Percentiles rank a stretch among this genome's conserved stretches.
Evolutionary conservation across 2,797 vertebrate genomes (phyloP).

Genomic region (Chelon auratus): DNA sequence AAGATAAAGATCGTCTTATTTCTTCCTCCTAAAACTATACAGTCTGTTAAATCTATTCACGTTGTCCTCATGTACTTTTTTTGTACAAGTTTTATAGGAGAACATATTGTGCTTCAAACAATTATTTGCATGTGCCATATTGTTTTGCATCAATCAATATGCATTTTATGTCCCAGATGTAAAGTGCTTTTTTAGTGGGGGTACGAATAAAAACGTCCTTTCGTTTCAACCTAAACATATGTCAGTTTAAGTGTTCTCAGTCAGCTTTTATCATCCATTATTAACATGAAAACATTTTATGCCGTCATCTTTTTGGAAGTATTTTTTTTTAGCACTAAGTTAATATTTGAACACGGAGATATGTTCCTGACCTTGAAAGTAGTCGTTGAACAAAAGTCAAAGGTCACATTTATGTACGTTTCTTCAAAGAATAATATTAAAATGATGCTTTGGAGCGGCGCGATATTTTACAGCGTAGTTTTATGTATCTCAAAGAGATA

Average conservation of each 20-base stretch:
- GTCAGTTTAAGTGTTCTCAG: too few species aligned
- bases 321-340: background rate
- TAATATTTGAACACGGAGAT: background rate
- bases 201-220: background rate
- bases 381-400: background rate
- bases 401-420: background rate
- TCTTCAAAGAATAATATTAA: constrained; percentile 12
- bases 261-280: too few species aligned
- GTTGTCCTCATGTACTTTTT: too few species aligned
- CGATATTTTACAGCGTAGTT: background rate
- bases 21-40: background rate
- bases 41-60: background rate
- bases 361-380: background rate
- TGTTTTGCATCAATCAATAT: background rate
- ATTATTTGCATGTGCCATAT: background rate
- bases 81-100: background rate
- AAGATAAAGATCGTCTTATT: background rate
- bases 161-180: background rate
- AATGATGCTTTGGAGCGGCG: constrained; percentile 10
- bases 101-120: background rate
- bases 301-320: background rate
- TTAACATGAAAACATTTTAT: background rate
- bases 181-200: background rate
- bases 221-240: background rate
- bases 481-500: constrained; percentile 8